phyloP scores from a whole-genome alignment of 37 sponge, comb jelly and placozoan genomes.

The Beroe forskalii region DNA sequence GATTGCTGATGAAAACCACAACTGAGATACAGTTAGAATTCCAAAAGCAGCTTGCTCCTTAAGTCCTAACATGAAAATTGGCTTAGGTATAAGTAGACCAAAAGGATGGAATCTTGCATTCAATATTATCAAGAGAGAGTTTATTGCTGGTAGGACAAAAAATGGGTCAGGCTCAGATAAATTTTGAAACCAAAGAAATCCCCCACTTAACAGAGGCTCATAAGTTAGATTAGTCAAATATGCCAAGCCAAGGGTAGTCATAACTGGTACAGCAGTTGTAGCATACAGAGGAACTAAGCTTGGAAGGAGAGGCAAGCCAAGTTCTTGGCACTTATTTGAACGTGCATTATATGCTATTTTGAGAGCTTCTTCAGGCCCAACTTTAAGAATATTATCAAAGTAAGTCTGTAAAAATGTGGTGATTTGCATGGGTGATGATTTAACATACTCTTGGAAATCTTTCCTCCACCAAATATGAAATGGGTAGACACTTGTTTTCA shows the following conservation, averaged over 20 bases:
- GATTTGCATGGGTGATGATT: slow-evolving; percentile 1
- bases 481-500: not conserved
- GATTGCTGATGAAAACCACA: slow-evolving; percentile 11
- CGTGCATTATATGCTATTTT: slow-evolving; percentile 7
- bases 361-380: slow-evolving; percentile 2
- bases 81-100: slow-evolving; percentile 34
- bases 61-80: not conserved
- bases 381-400: not conserved
- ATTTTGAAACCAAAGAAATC: slow-evolving; percentile 17
- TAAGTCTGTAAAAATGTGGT: slow-evolving; percentile 5
- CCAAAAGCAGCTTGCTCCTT: not conserved
- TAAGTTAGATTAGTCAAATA: slow-evolving; percentile 33
- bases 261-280: not conserved
- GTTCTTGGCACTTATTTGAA: not conserved
- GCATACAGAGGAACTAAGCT: slow-evolving; percentile 8
- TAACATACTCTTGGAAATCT: slow-evolving; percentile 41
- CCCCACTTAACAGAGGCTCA: slow-evolving; percentile 23
- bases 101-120: slow-evolving; percentile 40
- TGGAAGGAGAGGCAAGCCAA: not conserved
- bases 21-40: not conserved
- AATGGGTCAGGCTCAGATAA: slow-evolving; percentile 32
- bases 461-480: slow-evolving; percentile 51
- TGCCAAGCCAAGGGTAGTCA: not conserved
- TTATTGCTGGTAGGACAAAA: not conserved
- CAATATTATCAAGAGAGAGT: slow-evolving; percentile 14